Evolutionary conservation across 2,888 invertebrate species (phyloP), one percentile per base, ranked within the genome.

Genomic region (Drosophila merina): DNA sequence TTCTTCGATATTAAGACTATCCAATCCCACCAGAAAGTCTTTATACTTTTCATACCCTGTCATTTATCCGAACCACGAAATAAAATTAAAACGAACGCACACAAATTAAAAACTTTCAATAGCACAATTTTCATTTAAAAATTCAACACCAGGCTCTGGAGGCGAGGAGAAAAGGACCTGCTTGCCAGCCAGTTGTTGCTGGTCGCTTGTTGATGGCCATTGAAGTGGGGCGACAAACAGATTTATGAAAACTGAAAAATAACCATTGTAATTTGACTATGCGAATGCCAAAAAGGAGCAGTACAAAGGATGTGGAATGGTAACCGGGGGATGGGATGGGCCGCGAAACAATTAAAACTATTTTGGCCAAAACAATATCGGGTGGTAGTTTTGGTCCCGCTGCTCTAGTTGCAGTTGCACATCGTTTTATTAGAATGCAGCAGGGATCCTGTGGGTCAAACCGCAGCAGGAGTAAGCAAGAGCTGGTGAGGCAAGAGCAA

Each of bases 101-200:
- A 62, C 75, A 85, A 88, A 88, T 85, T 85, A 88, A 87, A 88
- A 83, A 85, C 82, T 88, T 85, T 88, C 88, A 85, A 88, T 85
- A 82, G 88, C 85, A 88, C 84, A 81, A 87, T 84, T 88, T 88
- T 87, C 79, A 87, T 84, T 88, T 87, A 76, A 88, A 84, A 84
- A 88, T 84, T 88, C 86, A 84, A 76, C 85, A 76, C 88, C 88
- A 83, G 50, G 80, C 74, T 33, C 78, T 57, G 84, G 12, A 57
- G 45, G 38, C n/a, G 42, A 48, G 10, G 26, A 28, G 7, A 14
- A 5, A 25, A 30, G 38, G 38, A 33, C 10, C 20, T 33, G 33
- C 42, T 48, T 26, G 45, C 12, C 25, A 44, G 44, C 38, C 33
- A 48, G 28, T 48, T 33, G 60, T 48, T 26, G 45, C 12, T 9